Percentiles rank a stretch among this genome's conserved stretches.
phyloP scores from a whole-genome alignment of 2,888 invertebrate genomes.

The Busseola fusca region DNA sequence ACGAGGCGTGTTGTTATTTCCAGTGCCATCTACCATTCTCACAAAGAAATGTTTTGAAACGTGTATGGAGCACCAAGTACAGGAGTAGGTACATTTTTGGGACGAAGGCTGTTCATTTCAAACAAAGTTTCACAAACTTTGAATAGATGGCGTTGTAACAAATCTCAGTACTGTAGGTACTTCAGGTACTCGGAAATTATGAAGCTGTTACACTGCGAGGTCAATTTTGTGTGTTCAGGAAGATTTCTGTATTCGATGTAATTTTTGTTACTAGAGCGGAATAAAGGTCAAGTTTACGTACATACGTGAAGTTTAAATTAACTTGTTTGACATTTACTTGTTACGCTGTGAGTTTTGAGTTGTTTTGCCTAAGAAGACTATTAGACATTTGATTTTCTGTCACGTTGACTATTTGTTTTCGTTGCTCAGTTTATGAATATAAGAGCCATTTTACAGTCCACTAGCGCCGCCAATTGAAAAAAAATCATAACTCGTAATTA shows the following conservation, averaged over 20 bases:
- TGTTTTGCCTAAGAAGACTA: not conserved
- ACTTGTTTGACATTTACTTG: not conserved
- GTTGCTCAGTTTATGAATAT: not conserved
- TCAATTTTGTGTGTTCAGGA: conserved; percentile 42
- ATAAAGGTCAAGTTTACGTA: conserved; percentile 24
- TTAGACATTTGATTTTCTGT: not conserved
- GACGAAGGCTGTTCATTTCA: conserved; percentile 1
- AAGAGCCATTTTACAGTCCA: no score
- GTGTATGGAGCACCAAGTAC: not conserved
- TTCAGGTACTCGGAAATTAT: conserved; percentile 24
- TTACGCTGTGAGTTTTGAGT: not conserved
- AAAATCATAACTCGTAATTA: no score
- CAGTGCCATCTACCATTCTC: conserved; percentile 51
- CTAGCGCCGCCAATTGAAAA: no score
- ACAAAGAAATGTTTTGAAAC: conserved; percentile 10
- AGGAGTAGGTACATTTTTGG: not conserved
- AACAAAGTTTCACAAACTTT: conserved; percentile 34
- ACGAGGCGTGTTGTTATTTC: not conserved
- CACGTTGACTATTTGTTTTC: not conserved
- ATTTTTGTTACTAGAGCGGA: conserved; percentile 27
- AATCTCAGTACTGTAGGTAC: not conserved
- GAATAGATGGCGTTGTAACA: conserved; percentile 58
- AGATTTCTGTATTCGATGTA: conserved; percentile 25
- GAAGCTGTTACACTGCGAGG: conserved; percentile 36
- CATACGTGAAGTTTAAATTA: not conserved